Conservation (phyloP, 1,140 invertebrate species). For the Apis florea region DNA sequence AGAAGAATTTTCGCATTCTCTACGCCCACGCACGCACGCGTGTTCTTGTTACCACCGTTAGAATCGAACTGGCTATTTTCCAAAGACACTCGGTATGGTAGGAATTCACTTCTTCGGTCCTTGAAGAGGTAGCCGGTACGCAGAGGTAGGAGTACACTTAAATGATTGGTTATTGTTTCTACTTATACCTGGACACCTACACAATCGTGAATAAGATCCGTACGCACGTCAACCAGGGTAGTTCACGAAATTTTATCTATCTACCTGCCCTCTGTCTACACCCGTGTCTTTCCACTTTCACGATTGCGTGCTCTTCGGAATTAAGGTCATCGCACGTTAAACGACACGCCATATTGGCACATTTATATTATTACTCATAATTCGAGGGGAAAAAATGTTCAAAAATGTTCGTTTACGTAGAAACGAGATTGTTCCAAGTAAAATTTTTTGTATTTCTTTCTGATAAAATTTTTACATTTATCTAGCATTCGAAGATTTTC, state of each 20-base stretch:
- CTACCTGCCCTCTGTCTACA: background rate
- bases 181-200: slow-evolving; percentile 6
- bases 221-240: background rate
- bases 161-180: slow-evolving; percentile 29
- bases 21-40: too few relatives aligned
- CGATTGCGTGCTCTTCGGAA: background rate
- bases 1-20: too few relatives aligned
- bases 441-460: too few relatives aligned
- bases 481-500: too few relatives aligned
- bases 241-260: background rate
- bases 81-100: too few relatives aligned
- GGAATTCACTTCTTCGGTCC: background rate
- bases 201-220: background rate
- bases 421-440: too few relatives aligned
- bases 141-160: background rate
- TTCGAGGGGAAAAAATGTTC: too few relatives aligned
- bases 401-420: background rate
- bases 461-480: background rate
- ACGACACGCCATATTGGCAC: too few relatives aligned
- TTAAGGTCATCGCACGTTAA: background rate
- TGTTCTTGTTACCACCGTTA: background rate
- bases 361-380: too few relatives aligned
- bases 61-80: slow-evolving; percentile 5
- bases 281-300: too few relatives aligned
- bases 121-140: background rate